These are phyloP conservation scores for Nezara viridula DNA, from an alignment of 2,888 invertebrate species.

Conservation along the genomic window DNA sequence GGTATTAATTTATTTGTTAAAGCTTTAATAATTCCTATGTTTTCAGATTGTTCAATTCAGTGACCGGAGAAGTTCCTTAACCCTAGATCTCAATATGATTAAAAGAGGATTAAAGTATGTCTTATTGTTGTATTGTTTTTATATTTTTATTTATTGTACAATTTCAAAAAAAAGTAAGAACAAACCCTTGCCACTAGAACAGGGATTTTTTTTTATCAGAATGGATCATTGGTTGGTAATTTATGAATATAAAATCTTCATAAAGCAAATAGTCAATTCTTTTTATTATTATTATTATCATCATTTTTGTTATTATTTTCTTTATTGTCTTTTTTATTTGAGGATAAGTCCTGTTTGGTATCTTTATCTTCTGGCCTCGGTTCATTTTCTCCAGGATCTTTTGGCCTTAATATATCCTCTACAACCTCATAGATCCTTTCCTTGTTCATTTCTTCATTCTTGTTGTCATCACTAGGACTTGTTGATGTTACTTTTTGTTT, in stretches of 20 bases:
- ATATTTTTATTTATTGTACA: background rate
- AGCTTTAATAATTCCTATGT: background rate
- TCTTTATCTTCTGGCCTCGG: background rate
- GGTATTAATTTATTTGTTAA: background rate
- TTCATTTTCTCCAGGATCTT: background rate
- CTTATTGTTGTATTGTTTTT: background rate
- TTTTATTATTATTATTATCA: background rate
- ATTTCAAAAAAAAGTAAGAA: background rate
- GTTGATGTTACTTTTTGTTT: background rate
- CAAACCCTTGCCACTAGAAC: background rate
- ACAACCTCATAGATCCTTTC: background rate
- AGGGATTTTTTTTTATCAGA: background rate
- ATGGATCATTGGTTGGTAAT: background rate
- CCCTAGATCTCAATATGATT: background rate
- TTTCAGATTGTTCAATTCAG: conserved; percentile 48
- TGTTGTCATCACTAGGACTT: background rate
- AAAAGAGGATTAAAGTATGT: conserved; percentile 6
- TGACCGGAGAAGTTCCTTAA: conserved; percentile 7
- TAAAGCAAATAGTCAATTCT: background rate
- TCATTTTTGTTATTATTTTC: background rate
- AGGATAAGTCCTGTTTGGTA: background rate
- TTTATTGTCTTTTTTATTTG: background rate
- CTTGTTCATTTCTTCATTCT: background rate
- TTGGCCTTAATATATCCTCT: background rate
- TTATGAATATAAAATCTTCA: background rate